These are phyloP conservation scores for Donacobius atricapilla DNA, from an alignment of 2,113 vertebrate genomes.

Conservation along the genomic window DNA sequence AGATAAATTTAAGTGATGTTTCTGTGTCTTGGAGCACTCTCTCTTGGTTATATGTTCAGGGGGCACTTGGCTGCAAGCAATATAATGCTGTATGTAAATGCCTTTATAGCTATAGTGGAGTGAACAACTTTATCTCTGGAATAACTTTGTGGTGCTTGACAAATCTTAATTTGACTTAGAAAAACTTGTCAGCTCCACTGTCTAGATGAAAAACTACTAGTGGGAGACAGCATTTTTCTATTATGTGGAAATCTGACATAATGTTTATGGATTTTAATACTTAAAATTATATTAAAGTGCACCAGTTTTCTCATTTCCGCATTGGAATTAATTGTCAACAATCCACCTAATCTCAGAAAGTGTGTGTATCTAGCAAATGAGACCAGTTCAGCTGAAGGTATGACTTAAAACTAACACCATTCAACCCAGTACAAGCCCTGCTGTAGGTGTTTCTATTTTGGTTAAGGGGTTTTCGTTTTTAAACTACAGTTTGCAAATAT, in stretches of 20 bases:
- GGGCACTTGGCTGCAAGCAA: not conserved
- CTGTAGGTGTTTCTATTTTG: not conserved
- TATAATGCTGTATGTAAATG: not conserved
- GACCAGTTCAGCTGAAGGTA: not conserved
- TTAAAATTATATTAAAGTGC: not conserved
- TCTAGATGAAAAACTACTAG: not conserved
- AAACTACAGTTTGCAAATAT: not conserved
- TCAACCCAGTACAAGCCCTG: not conserved
- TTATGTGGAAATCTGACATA: not conserved
- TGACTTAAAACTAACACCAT: not conserved
- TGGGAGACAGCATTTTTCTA: not conserved
- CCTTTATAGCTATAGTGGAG: not conserved
- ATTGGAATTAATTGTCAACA: not conserved
- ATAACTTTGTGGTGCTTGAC: not conserved
- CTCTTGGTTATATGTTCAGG: not conserved
- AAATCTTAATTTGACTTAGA: not conserved
- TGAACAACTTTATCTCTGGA: not conserved
- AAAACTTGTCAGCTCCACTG: not conserved
- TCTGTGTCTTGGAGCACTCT: not conserved
- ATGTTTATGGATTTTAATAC: not conserved
- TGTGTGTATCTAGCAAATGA: not conserved
- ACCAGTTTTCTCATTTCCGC: not conserved
- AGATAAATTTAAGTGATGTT: not conserved
- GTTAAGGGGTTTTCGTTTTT: not conserved
- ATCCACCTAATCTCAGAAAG: not conserved